phyloP scores from a whole-genome alignment of 1,140 invertebrate species.

The Ganaspis sp. region DNA sequence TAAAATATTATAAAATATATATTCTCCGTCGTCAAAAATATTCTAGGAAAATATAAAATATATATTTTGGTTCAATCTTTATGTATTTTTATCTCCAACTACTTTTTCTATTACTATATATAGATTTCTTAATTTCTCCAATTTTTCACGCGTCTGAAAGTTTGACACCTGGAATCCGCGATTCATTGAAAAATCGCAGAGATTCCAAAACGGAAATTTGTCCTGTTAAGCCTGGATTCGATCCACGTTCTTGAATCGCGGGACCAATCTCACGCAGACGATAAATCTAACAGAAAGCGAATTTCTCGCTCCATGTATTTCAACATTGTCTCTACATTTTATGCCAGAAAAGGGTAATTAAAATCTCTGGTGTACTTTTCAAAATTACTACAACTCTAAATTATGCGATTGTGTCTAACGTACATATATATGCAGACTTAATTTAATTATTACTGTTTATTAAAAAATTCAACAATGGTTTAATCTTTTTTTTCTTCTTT shows the following conservation, averaged over 20 bases:
- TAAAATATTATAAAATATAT: too few species aligned
- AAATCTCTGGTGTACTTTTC: not conserved
- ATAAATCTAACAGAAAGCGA: not conserved
- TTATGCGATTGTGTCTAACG: too few species aligned
- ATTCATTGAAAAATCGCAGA: not conserved
- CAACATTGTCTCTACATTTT: not conserved
- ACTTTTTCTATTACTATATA: too few species aligned
- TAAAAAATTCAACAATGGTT: too few species aligned
- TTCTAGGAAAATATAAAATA: too few species aligned
- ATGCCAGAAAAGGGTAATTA: too few species aligned
- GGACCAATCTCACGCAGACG: not conserved
- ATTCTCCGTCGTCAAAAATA: too few species aligned
- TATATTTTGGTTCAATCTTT: not conserved
- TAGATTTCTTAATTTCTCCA: not conserved
- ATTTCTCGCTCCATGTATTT: not conserved
- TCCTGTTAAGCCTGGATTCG: slow-evolving; percentile 19
- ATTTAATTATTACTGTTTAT: too few species aligned
- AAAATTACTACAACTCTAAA: too few species aligned
- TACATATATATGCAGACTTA: too few species aligned
- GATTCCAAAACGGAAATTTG: not conserved
- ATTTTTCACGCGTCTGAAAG: not conserved
- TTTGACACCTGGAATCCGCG: not conserved
- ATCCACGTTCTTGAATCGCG: slow-evolving; percentile 1
- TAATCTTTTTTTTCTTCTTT: too few species aligned
- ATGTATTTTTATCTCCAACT: not conserved